phyloP scores from a whole-genome alignment of 2,113 vertebrate species.

The Cathartes aura region DNA sequence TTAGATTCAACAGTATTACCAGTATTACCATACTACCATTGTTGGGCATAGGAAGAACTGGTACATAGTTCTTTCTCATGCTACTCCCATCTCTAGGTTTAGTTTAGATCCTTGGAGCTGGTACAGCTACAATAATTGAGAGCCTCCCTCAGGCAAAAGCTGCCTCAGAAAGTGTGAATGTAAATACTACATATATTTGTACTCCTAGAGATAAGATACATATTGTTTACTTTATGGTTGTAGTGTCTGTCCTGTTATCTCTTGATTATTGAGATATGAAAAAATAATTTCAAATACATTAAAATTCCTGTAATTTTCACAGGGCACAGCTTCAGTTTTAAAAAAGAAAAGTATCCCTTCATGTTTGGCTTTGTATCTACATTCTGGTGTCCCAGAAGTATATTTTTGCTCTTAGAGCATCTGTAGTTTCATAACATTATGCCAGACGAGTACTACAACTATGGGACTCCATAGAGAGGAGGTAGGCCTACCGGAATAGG shows the following conservation, averaged over 20 bases:
- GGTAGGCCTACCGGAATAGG: background rate
- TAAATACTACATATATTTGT: background rate
- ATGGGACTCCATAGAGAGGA: background rate
- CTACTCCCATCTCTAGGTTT: background rate
- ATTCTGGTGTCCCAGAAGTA: background rate
- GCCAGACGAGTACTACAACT: background rate
- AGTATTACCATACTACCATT: background rate
- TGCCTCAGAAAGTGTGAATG: background rate
- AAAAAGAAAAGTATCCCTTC: background rate
- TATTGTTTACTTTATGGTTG: background rate
- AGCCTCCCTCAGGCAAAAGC: background rate
- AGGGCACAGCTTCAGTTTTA: background rate
- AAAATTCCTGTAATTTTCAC: background rate
- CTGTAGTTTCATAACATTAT: background rate
- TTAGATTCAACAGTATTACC: background rate
- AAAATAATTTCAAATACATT: background rate
- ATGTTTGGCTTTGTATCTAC: background rate
- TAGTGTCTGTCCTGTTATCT: background rate
- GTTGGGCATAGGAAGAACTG: background rate
- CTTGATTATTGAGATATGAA: background rate
- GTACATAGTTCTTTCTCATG: background rate
- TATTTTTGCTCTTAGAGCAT: background rate
- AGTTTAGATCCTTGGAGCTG: background rate
- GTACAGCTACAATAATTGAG: background rate
- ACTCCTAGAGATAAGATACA: background rate